Evolutionary conservation across 2,797 vertebrate species (phyloP), one percentile per base, ranked within the genome.

Genomic region (Neostethus bicornis): DNA sequence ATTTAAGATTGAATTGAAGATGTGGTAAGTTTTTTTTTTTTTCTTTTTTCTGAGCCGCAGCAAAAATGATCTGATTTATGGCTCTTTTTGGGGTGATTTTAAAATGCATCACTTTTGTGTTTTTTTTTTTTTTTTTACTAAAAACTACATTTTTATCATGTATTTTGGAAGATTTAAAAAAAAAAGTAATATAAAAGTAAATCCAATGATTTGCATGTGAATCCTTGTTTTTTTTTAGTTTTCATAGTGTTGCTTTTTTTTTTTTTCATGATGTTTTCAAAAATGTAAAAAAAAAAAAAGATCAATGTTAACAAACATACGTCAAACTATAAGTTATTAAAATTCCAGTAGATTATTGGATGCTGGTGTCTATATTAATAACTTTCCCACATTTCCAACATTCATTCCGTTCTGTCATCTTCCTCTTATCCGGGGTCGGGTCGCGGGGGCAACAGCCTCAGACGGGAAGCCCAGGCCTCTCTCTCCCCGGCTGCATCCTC

Each of bases 1-100:
- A 46, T 42, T 51, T 23, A 31, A 50, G 14, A 49, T 61, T 6
- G 29, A 49, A 41, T 49, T 50, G 45, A 51, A 50, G 8, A 13
- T 5, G 1, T 11, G 16, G 48, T 34, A 41, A 16, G 31, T 46
- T n/a, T 21, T 28, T 37, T 24, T 34, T 47, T 14, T 6, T 16
- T 31, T 46, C n/a, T 21, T 28, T 37, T 24, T 34, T 47, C 14
- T 6, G 13, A 5, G 31, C 12, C 13, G 31, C 13, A 32, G 31
- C 3, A 14, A 14, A 32, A 31, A 5, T 13, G 5, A 5, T 32
- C 13, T 34, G 13, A n/a, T 34, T 34, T 34, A n/a, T n/a, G 34
- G 13, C 13, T n/a, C 32, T n/a, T n/a, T n/a, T 34, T 32, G 32
- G n/a, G n/a, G n/a, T n/a, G n/a, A n/a, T n/a, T 14, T n/a, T 34